Evolutionary conservation across 2,113 vertebrate species (phyloP).

Genomic region (Crotalus tigris): DNA sequence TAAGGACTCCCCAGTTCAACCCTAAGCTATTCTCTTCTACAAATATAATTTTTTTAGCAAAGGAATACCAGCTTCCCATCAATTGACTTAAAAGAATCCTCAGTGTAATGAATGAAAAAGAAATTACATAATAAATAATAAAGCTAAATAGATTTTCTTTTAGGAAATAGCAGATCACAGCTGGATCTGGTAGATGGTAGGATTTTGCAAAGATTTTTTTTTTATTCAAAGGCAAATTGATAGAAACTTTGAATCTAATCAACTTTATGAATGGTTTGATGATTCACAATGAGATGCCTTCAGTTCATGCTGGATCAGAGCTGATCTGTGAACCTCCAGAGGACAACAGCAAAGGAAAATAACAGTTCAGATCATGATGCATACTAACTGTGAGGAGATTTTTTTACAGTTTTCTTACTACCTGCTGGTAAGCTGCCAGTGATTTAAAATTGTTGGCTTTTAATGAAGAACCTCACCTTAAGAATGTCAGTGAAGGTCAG

Average conservation of each 20-base stretch:
- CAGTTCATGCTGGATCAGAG: neutral
- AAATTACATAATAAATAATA: neutral
- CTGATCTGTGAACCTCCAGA: neutral
- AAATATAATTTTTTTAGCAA: neutral
- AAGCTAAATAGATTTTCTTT: neutral
- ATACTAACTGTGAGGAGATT: neutral
- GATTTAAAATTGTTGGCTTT: slow-evolving; percentile 47
- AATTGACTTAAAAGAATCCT: neutral
- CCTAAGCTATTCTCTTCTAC: neutral
- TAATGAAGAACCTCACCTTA: slow-evolving; percentile 40
- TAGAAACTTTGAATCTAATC: neutral
- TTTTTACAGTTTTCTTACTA: neutral
- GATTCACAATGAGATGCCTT: neutral
- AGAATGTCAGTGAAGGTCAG: slow-evolving; percentile 30
- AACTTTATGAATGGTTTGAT: neutral
- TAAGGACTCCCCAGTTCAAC: neutral
- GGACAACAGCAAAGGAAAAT: neutral
- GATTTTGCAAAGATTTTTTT: neutral
- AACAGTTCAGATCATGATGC: neutral
- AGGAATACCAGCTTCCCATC: neutral
- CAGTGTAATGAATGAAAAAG: neutral
- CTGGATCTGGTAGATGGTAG: too few relatives aligned
- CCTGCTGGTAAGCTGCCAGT: neutral
- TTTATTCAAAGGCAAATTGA: neutral
- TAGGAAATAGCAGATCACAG: neutral